phyloP scores from a whole-genome alignment of 2,888 invertebrate genomes.

The Drosophila ochracea region DNA sequence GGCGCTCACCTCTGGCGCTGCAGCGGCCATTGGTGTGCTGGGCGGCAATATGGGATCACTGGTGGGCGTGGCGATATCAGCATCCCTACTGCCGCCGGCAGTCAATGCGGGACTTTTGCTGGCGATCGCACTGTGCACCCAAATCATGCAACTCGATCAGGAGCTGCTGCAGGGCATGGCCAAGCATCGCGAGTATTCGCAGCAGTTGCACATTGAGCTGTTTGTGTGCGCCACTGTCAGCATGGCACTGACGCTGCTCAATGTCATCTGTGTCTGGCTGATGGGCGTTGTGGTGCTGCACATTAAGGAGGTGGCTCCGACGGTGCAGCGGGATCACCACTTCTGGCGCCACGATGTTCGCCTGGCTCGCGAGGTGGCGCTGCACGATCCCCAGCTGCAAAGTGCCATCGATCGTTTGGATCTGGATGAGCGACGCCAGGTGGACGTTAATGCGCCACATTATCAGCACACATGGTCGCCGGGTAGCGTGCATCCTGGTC shows the following conservation, averaged over 20 bases:
- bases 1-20: conserved; percentile 91
- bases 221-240: conserved; percentile 89
- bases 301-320: conserved; percentile 88
- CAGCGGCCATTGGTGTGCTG: conserved; percentile 90
- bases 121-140: conserved; percentile 87
- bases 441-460: conserved; percentile 40
- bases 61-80: conserved; percentile 92
- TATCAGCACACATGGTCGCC: conserved; percentile 79
- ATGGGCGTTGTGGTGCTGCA: conserved; percentile 90
- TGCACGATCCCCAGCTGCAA: conserved; percentile 82
- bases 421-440: conserved; percentile 66
- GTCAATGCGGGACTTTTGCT: conserved; percentile 90
- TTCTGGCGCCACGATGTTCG: conserved; percentile 89
- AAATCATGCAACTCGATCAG: conserved; percentile 85
- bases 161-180: conserved; percentile 77
- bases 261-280: conserved; percentile 90
- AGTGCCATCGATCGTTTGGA: conserved; percentile 67
- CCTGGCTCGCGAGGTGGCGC: conserved; percentile 86
- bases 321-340: conserved; percentile 85
- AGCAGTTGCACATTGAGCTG: conserved; percentile 87
- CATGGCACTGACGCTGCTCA: conserved; percentile 89
- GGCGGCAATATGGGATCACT: conserved; percentile 91
- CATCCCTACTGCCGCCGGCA: conserved; percentile 91
- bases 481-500: conserved; percentile 13
- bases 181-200: conserved; percentile 86